Conservation (phyloP, 92 coral and sea anemone genomes). For the Umimayanthus chanpuru region DNA sequence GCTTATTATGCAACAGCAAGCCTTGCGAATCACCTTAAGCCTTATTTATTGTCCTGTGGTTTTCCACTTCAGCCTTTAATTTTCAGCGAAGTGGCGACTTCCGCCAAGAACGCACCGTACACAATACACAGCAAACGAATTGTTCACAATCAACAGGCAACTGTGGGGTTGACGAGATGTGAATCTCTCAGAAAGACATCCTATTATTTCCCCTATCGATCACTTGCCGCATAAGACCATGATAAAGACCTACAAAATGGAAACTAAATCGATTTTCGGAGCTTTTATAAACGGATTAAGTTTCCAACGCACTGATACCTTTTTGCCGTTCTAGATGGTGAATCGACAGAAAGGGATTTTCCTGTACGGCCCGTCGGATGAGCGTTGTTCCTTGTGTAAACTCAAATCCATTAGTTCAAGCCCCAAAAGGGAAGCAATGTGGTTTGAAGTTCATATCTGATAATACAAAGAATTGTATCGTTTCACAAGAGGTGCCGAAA, state of each 20-base stretch:
- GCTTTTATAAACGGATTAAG: constrained; percentile 18
- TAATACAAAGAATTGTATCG: constrained; percentile 13
- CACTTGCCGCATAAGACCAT: neutral
- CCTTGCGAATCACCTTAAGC: neutral
- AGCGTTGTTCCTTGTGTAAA: constrained; percentile 28
- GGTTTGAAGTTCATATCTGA: neutral
- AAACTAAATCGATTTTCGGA: neutral
- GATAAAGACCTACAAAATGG: neutral
- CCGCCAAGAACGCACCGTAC: constrained; percentile 56
- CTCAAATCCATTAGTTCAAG: constrained; percentile 40
- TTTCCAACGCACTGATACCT: constrained; percentile 22
- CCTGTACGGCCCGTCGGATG: constrained; percentile 35
- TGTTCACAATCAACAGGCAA: constrained; percentile 41
- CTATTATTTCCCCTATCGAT: constrained; percentile 31
- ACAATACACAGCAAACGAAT: constrained; percentile 56
- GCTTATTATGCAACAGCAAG: neutral
- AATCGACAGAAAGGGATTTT: constrained; percentile 34
- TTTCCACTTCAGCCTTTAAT: constrained; percentile 51
- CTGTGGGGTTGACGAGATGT: constrained; percentile 15
- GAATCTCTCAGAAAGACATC: constrained; percentile 32
- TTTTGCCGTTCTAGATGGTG: constrained; percentile 29
- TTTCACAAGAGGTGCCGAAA: neutral
- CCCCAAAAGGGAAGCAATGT: constrained; percentile 10
- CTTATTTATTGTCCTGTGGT: constrained; percentile 37
- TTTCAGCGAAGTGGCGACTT: constrained; percentile 66